Percentiles rank a stretch among this genome's conserved stretches.
phyloP scores from a whole-genome alignment of 1,140 invertebrate genomes.

The Camponotus floridanus region DNA sequence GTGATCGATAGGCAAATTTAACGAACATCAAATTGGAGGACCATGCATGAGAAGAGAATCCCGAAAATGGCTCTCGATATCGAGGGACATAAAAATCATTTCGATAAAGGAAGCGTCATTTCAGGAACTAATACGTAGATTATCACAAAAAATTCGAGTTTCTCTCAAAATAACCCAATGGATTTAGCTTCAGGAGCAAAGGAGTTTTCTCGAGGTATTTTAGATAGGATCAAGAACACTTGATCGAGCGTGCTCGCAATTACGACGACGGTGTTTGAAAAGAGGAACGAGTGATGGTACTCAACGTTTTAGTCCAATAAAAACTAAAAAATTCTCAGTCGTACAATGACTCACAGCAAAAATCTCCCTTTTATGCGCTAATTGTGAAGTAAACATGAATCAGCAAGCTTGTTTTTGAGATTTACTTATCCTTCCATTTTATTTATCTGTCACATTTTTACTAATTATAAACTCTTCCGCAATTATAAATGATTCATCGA shows the following conservation, averaged over 20 bases:
- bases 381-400: neutral
- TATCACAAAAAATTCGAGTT: conserved; percentile 42
- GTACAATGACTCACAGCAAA: neutral
- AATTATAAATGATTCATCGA: neutral
- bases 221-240: conserved; percentile 45
- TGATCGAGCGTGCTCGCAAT: conserved; percentile 66
- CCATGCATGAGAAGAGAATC: conserved; percentile 12
- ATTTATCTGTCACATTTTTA: neutral
- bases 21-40: conserved; percentile 41
- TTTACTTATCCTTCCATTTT: neutral
- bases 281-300: conserved; percentile 59
- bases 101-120: conserved; percentile 35
- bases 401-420: neutral
- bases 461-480: neutral
- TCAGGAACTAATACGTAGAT: conserved; percentile 38
- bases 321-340: conserved; percentile 14
- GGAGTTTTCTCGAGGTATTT: conserved; percentile 33
- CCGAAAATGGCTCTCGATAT: conserved; percentile 15
- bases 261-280: conserved; percentile 66
- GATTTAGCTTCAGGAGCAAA: conserved; percentile 60
- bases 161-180: neutral
- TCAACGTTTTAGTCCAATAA: conserved; percentile 65
- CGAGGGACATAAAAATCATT: conserved; percentile 39
- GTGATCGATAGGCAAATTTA: conserved; percentile 45
- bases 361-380: neutral